phyloP scores from a whole-genome alignment of 37 sponge, comb jelly and placozoan genomes.

The Chondrosia reniformis region DNA sequence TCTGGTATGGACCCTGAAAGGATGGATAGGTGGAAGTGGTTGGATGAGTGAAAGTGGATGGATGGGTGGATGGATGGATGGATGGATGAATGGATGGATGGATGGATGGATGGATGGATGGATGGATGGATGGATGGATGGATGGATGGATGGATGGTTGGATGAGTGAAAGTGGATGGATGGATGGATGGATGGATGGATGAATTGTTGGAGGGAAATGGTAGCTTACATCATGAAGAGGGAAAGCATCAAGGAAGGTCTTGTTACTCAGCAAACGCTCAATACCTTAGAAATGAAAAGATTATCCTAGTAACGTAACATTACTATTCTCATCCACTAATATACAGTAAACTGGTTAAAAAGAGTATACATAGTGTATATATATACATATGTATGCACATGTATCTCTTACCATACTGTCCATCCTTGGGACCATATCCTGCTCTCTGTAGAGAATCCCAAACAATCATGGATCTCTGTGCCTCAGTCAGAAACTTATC shows the following conservation, averaged over 20 bases:
- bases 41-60: too few species aligned
- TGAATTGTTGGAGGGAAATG: not conserved
- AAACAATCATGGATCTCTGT: constrained; percentile 75
- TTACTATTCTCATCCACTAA: too few species aligned
- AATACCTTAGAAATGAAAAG: too few species aligned
- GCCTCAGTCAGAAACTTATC: constrained; percentile 81
- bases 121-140: too few species aligned
- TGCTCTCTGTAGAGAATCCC: constrained; percentile 46
- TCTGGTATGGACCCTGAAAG: constrained; percentile 8
- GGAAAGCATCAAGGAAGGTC: constrained; percentile 62
- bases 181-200: not conserved
- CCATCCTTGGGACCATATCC: constrained; percentile 56
- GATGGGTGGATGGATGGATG: too few species aligned
- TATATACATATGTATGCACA: too few species aligned
- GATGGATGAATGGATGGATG: too few species aligned
- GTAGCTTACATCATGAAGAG: constrained; percentile 73
- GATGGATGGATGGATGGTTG: not conserved
- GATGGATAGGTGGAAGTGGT: too few species aligned
- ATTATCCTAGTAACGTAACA: too few species aligned
- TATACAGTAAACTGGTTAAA: too few species aligned
- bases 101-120: too few species aligned
- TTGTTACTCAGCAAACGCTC: constrained; percentile 61
- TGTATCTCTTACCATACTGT: constrained; percentile 38
- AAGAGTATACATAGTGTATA: too few species aligned
- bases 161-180: not conserved